Evolutionary conservation across 2,888 invertebrate species (phyloP), one percentile per base, ranked within the genome.

Genomic region (Scotopteryx bipunctaria): DNA sequence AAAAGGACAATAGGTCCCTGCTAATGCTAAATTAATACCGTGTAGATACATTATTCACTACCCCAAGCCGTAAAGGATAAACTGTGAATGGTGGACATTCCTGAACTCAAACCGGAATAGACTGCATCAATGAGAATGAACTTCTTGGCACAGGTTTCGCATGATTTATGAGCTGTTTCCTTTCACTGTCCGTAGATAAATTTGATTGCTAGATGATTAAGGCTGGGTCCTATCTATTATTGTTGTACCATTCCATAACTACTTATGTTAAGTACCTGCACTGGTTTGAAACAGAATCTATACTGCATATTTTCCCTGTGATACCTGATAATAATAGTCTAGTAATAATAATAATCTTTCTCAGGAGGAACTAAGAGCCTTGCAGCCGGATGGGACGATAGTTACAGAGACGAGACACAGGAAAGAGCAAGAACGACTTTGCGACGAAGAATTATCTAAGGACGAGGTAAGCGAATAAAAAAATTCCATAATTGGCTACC

Each of bases 361-460:
- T 1, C 17, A 91, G 91, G 91, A 93, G 66, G 95, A 96, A 80
- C 91, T 94, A 57, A 95, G 95, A 72, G 94, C 95, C 36, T 91
- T 95, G 37, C 93, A 94, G 63, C 92, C 94, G 23, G 96, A 97
- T 90, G 97, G 97, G 21, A 94, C 95, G 59, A 93, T 97, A 69
- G 94, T 97, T 63, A 97, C 97, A 5, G 97, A 97, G 90, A 95
- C 94, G 59, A 94, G 94, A 70, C 94, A 94, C 69, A 96, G 94
- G 48, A 95, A 94, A 59, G 95, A 96, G 77, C 96, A 96, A 92
- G 96, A 97, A 84, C 94, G 94, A 77, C 91, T 95, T 48, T 93
- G 94, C 69, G 96, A 96, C 92, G 94, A 95, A 77, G 95, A 96
- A 69, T 83, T 95, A 31, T 93, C 94, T 4, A 93, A 94, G 63